Base-by-base conservation (phyloP, 2,113 vertebrate species). In the Cyprinodon brontotheroides region DNA sequence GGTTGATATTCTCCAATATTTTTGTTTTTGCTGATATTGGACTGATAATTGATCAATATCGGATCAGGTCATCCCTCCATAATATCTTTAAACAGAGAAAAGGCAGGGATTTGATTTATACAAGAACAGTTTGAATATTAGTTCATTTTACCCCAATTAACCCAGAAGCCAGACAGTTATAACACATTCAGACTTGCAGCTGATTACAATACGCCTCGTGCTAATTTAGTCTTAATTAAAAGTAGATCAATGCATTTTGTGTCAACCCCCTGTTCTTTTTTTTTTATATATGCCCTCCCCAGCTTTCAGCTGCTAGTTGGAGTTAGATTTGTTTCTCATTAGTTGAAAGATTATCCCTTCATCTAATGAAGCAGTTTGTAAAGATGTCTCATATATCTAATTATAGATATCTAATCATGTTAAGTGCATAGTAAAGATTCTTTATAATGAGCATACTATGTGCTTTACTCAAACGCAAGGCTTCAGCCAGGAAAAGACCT, bases 81-180 rank as follows among this genome's bases (percentile, higher is more conserved):
- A 29, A 29, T 29, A 29, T n/a, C 20, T 9, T 57, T n/a, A 57
- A 20, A 53, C 48, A 53, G 14, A 4, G 48, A 4, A 14, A 53
- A 1, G n/a, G 50, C 6, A 7, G 9, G 41, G 17, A 57, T 20
- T 50, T 15, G 1, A n/a, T 57, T 57, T n/a, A 9, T 57, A 57
- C 20, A 20, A n/a, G 17, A 57, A 7, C 50, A 9, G 20, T n/a
- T 20, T 53, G 17, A 53, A 53, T 20, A n/a, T 53, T 20, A 8
- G 4, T 53, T 17, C 17, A 40, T 53, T 50, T 79, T 75, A 63
- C 68, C 8, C 38, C 12, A 67, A 76, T 75, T 57, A 63, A 9
- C 20, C 50, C 11, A 41, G 41, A 6, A 41, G 13, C 20, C 39
- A 8, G 65, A 12, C 48, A 43, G 65, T 17, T 67, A 11, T 13